Percentiles rank a stretch among this genome's conserved stretches.
Evolutionary conservation across 2,888 invertebrate species (phyloP).

Genomic region (Perithous albicinctus): DNA sequence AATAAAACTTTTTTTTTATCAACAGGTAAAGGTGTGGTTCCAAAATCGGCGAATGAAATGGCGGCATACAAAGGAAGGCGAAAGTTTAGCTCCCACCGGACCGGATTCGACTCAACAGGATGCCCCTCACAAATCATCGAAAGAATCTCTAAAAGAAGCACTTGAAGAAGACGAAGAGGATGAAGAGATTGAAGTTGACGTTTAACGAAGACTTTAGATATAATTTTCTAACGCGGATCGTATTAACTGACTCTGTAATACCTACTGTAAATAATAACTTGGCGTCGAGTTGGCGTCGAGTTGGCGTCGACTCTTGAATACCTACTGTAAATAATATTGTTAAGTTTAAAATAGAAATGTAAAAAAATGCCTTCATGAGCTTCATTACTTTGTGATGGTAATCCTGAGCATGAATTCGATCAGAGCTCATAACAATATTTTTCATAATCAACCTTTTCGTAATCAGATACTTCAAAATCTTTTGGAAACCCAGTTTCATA

Average conservation of each 20-base stretch:
- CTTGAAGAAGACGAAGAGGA: slow-evolving; percentile 65
- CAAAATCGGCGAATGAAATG: slow-evolving; percentile 96
- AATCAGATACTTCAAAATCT: too few species aligned
- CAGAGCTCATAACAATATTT: too few species aligned
- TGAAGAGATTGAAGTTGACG: slow-evolving; percentile 78
- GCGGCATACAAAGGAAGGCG: slow-evolving; percentile 91
- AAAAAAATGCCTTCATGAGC: too few species aligned
- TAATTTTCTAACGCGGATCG: neutral
- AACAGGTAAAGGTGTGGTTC: slow-evolving; percentile 96
- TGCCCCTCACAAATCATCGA: slow-evolving; percentile 46
- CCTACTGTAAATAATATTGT: slow-evolving; percentile 28
- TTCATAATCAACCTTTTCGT: too few species aligned
- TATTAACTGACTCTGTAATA: slow-evolving; percentile 13
- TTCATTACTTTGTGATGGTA: too few species aligned
- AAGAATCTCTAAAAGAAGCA: slow-evolving; percentile 35
- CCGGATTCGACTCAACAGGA: slow-evolving; percentile 73
- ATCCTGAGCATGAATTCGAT: too few species aligned
- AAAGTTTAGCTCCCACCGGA: slow-evolving; percentile 66
- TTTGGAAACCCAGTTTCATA: too few species aligned
- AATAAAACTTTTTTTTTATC: slow-evolving; percentile 20
- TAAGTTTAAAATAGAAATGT: too few species aligned
- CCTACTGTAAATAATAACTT: slow-evolving; percentile 50
- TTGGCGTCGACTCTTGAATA: neutral
- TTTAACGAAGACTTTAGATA: slow-evolving; percentile 63
- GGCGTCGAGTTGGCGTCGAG: neutral